Percentiles rank a stretch among this genome's conserved stretches.
These are phyloP conservation scores for Ceratotherium simum DNA, from an alignment of 2,113 vertebrate genomes.

Conservation along the genomic window DNA sequence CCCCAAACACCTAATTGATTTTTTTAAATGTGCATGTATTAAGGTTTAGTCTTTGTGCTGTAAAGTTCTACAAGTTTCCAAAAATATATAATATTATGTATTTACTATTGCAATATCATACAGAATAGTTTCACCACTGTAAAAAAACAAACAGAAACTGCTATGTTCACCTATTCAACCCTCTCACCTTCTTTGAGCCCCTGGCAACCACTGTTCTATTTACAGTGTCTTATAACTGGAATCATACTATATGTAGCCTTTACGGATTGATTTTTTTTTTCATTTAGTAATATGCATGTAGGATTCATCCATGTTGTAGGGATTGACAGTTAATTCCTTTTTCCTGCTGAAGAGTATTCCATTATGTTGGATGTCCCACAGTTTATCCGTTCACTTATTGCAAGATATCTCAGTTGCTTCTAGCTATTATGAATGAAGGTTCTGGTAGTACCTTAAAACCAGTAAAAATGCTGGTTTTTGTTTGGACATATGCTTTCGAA, in stretches of 20 bases:
- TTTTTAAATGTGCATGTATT: background rate
- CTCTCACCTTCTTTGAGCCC: background rate
- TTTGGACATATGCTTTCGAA: background rate
- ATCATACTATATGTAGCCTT: background rate
- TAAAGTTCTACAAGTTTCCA: background rate
- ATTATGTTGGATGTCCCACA: background rate
- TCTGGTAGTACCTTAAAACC: background rate
- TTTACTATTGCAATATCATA: too few species aligned
- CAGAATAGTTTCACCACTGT: background rate
- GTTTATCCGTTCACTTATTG: background rate
- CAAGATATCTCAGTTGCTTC: background rate
- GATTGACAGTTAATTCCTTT: background rate
- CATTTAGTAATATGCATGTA: background rate
- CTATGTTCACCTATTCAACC: background rate
- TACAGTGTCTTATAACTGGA: background rate
- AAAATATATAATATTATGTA: background rate
- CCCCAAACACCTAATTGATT: background rate
- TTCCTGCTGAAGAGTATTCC: background rate
- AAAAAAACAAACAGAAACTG: background rate
- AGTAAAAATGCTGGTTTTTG: background rate
- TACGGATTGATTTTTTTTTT: background rate
- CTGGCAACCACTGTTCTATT: background rate
- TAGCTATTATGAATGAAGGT: background rate
- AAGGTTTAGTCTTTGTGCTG: background rate
- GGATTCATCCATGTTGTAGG: background rate